Evolutionary conservation across 2,113 vertebrate genomes (phyloP), one percentile per base, ranked within the genome.

Genomic region (Phyllostomus hastatus): DNA sequence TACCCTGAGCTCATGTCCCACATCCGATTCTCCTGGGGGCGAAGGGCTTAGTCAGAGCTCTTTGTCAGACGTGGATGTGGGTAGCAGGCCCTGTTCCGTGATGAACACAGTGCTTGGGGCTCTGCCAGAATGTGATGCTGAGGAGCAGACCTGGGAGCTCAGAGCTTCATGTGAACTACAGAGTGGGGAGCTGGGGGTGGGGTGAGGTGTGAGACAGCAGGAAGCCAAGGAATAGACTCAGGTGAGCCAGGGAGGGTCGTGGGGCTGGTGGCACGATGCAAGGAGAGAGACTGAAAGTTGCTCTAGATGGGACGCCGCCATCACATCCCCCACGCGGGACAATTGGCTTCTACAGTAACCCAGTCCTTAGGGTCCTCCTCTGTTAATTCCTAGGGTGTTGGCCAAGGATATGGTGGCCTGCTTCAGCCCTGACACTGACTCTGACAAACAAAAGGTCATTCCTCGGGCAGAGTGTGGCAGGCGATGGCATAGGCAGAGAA

Each of bases 141-240:
- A 67, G 33, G 33, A 67, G 1, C 3, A 33, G 16, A 67, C 33
- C 5, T 7, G 3, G 7, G 16, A 19, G 17, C 14, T 16, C 64
- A 15, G 66, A 33, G 33, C n/a, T 67, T 15, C 14, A 2, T n/a
- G 5, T 67, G 15, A 33, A 17, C 33, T 17, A 16, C 5, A 16
- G 14, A 31, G 1, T 0, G 6, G 16, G 64, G 7, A 4, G 31
- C 33, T 3, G 2, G 0, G 14, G 14, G 15, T 4, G 31, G 7
- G 64, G 64, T 2, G 31, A 33, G 15, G 33, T 67, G 64, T 66
- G 64, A 67, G 33, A 31, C 4, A 9, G 4, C 1, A 64, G 31
- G 61, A 12, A 4, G 28, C 28, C 26, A n/a, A n/a, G n/a, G n/a
- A n/a, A n/a, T n/a, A n/a, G n/a, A n/a, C n/a, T n/a, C n/a, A n/a